Conservation (phyloP, 2,797 vertebrate species). For the Taenioides sp. region DNA sequence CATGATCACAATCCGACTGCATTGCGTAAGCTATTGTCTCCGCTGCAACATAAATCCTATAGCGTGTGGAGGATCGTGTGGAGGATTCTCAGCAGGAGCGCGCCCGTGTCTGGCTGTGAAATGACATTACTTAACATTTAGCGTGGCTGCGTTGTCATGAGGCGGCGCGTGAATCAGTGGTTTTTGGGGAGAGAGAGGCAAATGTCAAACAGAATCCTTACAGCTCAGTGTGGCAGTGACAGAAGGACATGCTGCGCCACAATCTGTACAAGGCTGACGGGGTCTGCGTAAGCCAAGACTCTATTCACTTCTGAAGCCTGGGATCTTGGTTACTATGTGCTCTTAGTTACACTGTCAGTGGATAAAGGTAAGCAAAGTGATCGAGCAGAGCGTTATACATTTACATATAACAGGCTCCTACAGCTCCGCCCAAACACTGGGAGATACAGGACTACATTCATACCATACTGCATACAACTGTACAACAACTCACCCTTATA, state of each 20-base stretch:
- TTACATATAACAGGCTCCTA: background rate
- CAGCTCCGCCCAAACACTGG: no score
- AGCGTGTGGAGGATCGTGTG: conserved; percentile 5
- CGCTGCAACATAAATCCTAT: background rate
- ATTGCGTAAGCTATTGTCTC: background rate
- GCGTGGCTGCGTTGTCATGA: conserved; percentile 13
- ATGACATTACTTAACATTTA: conserved; percentile 8
- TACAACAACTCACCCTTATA: no score
- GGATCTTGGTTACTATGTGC: conserved; percentile 3
- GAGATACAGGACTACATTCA: no score
- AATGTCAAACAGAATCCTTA: conserved; percentile 63
- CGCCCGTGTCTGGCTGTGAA: conserved; percentile 16
- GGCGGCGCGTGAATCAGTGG: conserved; percentile 38
- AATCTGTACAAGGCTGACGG: conserved; percentile 56
- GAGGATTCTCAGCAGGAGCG: conserved; percentile 23
- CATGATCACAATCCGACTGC: background rate
- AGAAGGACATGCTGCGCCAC: conserved; percentile 49
- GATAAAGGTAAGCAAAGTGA: background rate
- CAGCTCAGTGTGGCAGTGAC: conserved; percentile 39
- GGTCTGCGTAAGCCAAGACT: conserved; percentile 46
- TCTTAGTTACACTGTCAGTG: background rate
- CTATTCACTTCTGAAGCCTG: conserved; percentile 13
- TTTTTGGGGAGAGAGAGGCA: conserved; percentile 43
- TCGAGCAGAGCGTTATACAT: background rate
- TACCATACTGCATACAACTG: no score